These are phyloP conservation scores for Pecten maximus DNA, from an alignment of 2,888 invertebrate genomes.

Conservation along the genomic window DNA sequence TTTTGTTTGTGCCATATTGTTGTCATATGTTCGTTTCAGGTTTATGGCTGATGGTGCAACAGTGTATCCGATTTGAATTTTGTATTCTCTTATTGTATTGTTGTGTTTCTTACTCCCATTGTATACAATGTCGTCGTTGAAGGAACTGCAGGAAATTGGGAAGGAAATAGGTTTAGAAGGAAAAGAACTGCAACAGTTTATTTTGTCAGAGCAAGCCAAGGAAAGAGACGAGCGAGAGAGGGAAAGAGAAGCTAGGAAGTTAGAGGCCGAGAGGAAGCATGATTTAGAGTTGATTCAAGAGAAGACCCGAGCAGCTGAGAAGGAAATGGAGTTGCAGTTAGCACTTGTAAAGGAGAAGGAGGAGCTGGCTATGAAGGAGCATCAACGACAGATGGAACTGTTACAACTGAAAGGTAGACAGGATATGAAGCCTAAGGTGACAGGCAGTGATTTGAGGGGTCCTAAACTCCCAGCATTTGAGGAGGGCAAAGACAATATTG, in stretches of 20 bases:
- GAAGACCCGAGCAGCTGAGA: slow-evolving; percentile 5
- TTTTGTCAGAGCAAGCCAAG: slow-evolving; percentile 27
- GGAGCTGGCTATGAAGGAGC: slow-evolving; percentile 37
- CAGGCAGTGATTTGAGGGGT: not conserved
- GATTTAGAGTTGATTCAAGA: not conserved
- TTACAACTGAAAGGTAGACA: not conserved
- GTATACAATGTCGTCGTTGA: not conserved
- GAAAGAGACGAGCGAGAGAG: not conserved
- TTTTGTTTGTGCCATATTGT: not conserved
- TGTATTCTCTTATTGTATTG: not conserved
- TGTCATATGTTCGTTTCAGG: not conserved
- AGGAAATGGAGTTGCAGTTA: not conserved
- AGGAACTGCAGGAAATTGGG: slow-evolving; percentile 35
- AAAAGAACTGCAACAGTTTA: slow-evolving; percentile 37
- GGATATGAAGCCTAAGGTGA: not conserved
- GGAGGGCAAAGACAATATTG: too few species aligned
- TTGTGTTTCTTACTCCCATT: not conserved
- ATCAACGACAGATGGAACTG: slow-evolving; percentile 1
- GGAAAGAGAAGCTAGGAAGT: not conserved
- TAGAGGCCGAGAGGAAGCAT: slow-evolving; percentile 8
- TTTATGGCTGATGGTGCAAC: not conserved
- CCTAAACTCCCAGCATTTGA: slow-evolving; percentile 44
- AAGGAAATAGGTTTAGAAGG: slow-evolving; percentile 36
- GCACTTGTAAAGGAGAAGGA: slow-evolving; percentile 10
- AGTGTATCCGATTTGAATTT: too few species aligned